These are phyloP conservation scores for Eulemur macaco DNA, from an alignment of 2,113 vertebrate genomes.

Conservation along the genomic window DNA sequence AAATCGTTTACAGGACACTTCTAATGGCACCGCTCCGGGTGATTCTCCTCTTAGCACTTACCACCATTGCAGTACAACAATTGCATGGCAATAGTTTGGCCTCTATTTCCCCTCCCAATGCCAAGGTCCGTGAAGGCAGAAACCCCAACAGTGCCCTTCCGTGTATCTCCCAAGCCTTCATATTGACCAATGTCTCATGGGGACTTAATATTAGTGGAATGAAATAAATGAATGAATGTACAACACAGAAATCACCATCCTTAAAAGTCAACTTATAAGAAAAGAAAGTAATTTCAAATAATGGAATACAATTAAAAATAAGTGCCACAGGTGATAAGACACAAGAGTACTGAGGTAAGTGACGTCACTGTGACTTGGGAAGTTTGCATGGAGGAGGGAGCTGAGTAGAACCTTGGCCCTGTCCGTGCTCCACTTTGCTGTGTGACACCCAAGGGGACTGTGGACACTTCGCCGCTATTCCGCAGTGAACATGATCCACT, in stretches of 20 bases:
- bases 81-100: neutral
- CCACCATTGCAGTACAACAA: neutral
- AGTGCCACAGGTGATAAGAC: neutral
- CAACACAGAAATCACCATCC: neutral
- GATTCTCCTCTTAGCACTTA: neutral
- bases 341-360: neutral
- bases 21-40: neutral
- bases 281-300: slow-evolving; percentile 19
- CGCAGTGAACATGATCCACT: neutral
- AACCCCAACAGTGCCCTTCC: neutral
- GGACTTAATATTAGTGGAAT: neutral
- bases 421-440: neutral
- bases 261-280: neutral
- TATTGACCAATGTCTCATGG: neutral
- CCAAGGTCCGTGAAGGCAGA: neutral
- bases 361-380: neutral
- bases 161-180: neutral
- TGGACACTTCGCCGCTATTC: neutral
- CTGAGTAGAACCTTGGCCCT: neutral
- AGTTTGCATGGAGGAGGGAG: neutral
- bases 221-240: neutral
- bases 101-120: neutral
- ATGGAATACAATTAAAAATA: neutral
- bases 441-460: neutral
- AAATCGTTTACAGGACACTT: neutral